Evolutionary conservation across 2,888 invertebrate genomes (phyloP).

Genomic region (Miltochrista miniata): DNA sequence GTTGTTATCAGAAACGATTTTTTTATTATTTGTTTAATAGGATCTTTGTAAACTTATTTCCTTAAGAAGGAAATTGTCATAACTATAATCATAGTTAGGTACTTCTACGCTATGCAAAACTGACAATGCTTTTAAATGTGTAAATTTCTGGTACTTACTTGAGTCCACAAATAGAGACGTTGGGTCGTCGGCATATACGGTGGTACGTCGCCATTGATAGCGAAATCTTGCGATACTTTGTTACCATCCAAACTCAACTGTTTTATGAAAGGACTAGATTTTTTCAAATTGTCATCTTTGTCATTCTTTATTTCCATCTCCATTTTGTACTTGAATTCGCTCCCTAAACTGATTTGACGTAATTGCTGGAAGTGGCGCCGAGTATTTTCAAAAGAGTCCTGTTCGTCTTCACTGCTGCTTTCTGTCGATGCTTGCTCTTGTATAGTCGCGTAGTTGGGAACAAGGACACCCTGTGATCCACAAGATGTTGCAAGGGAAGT

Average conservation of each 20-base stretch:
- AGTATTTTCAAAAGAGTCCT: constrained; percentile 81
- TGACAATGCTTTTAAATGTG: too few species aligned
- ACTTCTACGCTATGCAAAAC: too few species aligned
- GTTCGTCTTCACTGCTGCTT: constrained; percentile 79
- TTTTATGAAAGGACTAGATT: constrained; percentile 84
- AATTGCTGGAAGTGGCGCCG: constrained; percentile 85
- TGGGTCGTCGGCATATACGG: constrained; percentile 83
- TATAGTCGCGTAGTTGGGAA: constrained; percentile 72
- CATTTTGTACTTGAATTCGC: constrained; percentile 85
- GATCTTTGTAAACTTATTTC: constrained; percentile 12
- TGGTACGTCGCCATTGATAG: constrained; percentile 67
- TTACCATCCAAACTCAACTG: constrained; percentile 84
- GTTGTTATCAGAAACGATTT: constrained; percentile 15
- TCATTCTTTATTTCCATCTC: constrained; percentile 86
- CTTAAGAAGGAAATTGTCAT: too few species aligned
- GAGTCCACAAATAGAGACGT: constrained; percentile 73
- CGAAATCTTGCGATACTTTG: constrained; percentile 79
- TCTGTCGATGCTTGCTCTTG: constrained; percentile 72
- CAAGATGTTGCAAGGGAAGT: constrained; percentile 83
- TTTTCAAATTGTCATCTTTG: constrained; percentile 84
- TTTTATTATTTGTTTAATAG: constrained; percentile 18
- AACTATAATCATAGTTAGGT: too few species aligned
- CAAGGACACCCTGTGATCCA: constrained; percentile 75
- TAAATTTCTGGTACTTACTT: constrained; percentile 59
- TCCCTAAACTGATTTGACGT: constrained; percentile 85